Conservation (phyloP, 2,797 vertebrate genomes). For the Danio choprae region DNA sequence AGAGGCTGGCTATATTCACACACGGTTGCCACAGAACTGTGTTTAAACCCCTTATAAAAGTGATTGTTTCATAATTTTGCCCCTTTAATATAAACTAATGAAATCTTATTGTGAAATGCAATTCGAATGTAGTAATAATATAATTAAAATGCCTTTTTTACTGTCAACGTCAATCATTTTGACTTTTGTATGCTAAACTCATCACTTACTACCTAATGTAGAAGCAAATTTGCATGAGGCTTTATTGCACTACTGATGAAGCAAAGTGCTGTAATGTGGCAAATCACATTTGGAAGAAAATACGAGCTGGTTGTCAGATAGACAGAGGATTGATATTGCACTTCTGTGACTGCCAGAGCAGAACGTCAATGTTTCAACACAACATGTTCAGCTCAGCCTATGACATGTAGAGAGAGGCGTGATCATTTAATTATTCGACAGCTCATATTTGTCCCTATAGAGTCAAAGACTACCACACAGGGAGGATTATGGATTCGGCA, state of each 20-base stretch:
- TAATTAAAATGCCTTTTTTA: too few species aligned
- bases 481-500: neutral
- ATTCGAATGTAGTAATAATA: too few species aligned
- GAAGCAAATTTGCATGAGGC: neutral
- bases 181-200: neutral
- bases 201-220: neutral
- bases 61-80: too few species aligned
- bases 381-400: constrained; percentile 23
- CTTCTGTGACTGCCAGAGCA: constrained; percentile 15
- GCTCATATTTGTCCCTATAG: constrained; percentile 22
- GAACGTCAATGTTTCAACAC: constrained; percentile 4
- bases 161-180: neutral
- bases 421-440: constrained; percentile 37
- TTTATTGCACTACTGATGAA: constrained; percentile 24
- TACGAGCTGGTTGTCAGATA: neutral
- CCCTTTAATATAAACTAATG: too few species aligned
- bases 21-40: too few species aligned
- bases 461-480: constrained; percentile 5
- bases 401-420: constrained; percentile 26
- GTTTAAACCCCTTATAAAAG: too few species aligned
- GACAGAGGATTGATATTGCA: constrained; percentile 13
- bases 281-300: constrained; percentile 18
- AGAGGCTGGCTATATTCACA: too few species aligned
- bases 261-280: constrained; percentile 7
- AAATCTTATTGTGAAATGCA: too few species aligned